A percentile compares a stretch with the other conserved stretches of the same genome.
Conservation (phyloP, 2,888 invertebrate species). For the Helleia helle region DNA sequence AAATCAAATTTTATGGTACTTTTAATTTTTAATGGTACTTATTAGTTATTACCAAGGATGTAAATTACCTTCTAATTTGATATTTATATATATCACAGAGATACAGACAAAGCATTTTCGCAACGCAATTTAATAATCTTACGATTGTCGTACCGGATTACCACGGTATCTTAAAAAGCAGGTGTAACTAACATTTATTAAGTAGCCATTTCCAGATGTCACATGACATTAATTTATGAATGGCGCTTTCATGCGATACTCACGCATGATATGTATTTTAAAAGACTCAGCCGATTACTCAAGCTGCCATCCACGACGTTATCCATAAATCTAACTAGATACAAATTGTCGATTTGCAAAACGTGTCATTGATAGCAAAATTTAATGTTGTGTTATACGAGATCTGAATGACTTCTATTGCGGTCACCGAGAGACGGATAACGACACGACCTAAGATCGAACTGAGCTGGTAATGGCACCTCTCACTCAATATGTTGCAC, state of each 20-base stretch:
- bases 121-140: too few species aligned
- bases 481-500: conserved; percentile 26
- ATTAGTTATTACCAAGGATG: too few species aligned
- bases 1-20: too few species aligned
- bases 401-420: conserved; percentile 28
- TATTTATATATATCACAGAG: too few species aligned
- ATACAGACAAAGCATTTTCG: too few species aligned
- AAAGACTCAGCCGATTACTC: not conserved
- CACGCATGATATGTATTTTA: not conserved
- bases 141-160: too few species aligned
- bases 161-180: conserved; percentile 1
- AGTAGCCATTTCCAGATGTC: not conserved
- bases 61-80: too few species aligned
- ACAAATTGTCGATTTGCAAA: conserved; percentile 8
- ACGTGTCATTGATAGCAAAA: conserved; percentile 13
- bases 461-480: conserved; percentile 45
- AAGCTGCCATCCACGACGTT: not conserved
- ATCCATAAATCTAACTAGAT: not conserved
- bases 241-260: not conserved
- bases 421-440: conserved; percentile 23
- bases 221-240: not conserved
- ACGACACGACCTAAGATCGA: conserved; percentile 50
- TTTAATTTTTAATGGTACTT: too few species aligned
- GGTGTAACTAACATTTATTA: too few species aligned
- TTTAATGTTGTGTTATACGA: conserved; percentile 12